Evolutionary conservation across 2,113 vertebrate genomes (phyloP), one percentile per base, ranked within the genome.

Genomic region (Perognathus longimembris): DNA sequence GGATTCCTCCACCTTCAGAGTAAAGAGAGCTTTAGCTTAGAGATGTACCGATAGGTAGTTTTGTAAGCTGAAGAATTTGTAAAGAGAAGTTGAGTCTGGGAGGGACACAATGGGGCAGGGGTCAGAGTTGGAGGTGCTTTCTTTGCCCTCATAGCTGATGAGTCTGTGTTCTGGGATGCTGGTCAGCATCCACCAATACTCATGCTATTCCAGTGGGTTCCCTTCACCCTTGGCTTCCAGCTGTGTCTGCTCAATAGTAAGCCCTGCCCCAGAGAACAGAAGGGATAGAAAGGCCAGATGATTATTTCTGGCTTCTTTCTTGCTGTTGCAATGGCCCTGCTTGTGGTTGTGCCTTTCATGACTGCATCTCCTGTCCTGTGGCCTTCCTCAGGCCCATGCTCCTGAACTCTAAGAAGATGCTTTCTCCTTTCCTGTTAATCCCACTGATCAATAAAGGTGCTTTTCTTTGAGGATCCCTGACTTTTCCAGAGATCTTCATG

Each of bases 1-100:
- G 32, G 59, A 6, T 63, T 78, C 45, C 45, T 82, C 21, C 40
- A 57, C 81, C n/a, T 61, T 45, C 22, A 40, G 9, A 57, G 38
- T 11, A 83, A 59, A 50, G 90, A 28, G 6, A 69, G 14, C 32
- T 91, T 88, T 79, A 73, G 78, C 61, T 34, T 79, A 38, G 66
- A 57, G 83, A 74, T 36, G 17, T 42, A 90, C 21, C 61, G 66
- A 63, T 18, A 70, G 54, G 22, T 54, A 38, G 36, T 88, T 78
- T 85, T 71, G 40, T 40, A 70, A 26, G 8, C 63, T 54, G n/a
- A 75, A 70, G 79, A 69, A 59, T 84, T 59, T 64, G 77, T 75
- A 59, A 81, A 61, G 28, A 87, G 14, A 66, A 89, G 57, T 28
- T 5, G 17, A 88, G 9, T 5, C 10, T 64, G 40, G 34, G 40